phyloP scores from a whole-genome alignment of 2,888 invertebrate genomes.

The Ophioninae sp. region DNA sequence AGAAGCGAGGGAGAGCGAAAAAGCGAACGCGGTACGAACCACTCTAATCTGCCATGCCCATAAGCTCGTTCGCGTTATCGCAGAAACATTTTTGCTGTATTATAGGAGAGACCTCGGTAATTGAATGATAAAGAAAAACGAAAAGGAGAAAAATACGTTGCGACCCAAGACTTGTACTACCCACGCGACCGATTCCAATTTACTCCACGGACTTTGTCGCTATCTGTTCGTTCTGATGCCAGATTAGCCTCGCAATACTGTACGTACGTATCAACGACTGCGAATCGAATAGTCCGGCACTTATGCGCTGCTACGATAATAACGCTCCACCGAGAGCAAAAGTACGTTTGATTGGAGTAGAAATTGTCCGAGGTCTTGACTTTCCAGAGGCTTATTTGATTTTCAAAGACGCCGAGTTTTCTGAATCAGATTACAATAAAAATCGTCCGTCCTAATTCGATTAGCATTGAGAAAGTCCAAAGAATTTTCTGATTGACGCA shows the following conservation, averaged over 20 bases:
- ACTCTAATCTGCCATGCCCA: conserved; percentile 46
- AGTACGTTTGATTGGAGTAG: background rate
- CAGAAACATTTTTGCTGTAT: conserved; percentile 15
- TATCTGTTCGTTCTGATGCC: conserved; percentile 21
- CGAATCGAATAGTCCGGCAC: background rate
- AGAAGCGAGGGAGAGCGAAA: conserved; percentile 2
- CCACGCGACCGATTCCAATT: conserved; percentile 50
- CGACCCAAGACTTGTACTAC: conserved; percentile 35
- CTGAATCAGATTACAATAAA: background rate
- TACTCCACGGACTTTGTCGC: conserved; percentile 32
- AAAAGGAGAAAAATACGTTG: conserved; percentile 6
- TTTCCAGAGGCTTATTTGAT: background rate
- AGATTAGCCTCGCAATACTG: conserved; percentile 4
- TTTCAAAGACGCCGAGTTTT: background rate
- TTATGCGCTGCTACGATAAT: conserved; percentile 4
- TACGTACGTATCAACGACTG: background rate
- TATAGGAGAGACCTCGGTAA: background rate
- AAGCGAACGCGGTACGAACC: conserved; percentile 2
- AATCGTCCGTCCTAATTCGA: background rate
- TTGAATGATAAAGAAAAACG: conserved; percentile 5
- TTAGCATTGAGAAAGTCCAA: background rate
- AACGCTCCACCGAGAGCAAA: background rate
- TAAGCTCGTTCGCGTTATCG: conserved; percentile 30
- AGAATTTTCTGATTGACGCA: background rate
- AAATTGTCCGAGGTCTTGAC: background rate